Percentiles rank a stretch among this genome's conserved stretches.
phyloP scores from a whole-genome alignment of 2,888 invertebrate genomes.

The Monopis laevigella region DNA sequence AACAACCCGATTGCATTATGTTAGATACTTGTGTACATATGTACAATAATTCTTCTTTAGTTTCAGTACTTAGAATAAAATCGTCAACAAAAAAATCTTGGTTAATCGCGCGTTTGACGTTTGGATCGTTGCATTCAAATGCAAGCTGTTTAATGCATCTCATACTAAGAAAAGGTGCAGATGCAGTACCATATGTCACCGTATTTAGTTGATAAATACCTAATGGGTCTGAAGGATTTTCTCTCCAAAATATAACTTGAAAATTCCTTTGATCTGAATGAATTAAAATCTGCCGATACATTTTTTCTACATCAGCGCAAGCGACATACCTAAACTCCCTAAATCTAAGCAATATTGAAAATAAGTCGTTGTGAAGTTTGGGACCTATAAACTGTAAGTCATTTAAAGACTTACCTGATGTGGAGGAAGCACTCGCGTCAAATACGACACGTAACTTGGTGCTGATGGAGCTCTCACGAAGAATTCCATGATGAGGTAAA shows the following conservation, averaged over 20 bases:
- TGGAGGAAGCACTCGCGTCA: slow-evolving; percentile 17
- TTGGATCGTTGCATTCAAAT: slow-evolving; percentile 22
- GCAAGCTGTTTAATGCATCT: slow-evolving; percentile 26
- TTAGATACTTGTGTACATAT: slow-evolving; percentile 10
- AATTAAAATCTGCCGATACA: slow-evolving; percentile 26
- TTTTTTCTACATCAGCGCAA: slow-evolving; percentile 25
- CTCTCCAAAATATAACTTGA: slow-evolving; percentile 29
- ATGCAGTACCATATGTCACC: slow-evolving; percentile 25
- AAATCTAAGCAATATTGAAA: slow-evolving; percentile 25
- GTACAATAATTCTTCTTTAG: neutral
- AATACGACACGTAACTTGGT: slow-evolving; percentile 20
- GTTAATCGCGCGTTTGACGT: slow-evolving; percentile 19
- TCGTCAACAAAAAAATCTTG: slow-evolving; percentile 23
- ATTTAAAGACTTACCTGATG: slow-evolving; percentile 20
- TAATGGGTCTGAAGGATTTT: slow-evolving; percentile 20
- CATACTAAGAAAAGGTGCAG: slow-evolving; percentile 26
- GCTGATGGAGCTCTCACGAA: slow-evolving; percentile 15
- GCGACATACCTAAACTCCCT: slow-evolving; percentile 22
- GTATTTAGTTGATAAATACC: slow-evolving; percentile 23
- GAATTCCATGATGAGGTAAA: slow-evolving; percentile 19
- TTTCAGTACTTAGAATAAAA: slow-evolving; percentile 21
- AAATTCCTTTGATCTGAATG: slow-evolving; percentile 22
- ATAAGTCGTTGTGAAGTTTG: slow-evolving; percentile 22
- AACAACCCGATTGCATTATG: slow-evolving; percentile 18
- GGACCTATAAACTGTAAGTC: slow-evolving; percentile 23